phyloP scores from a whole-genome alignment of 2,113 vertebrate genomes.

The Cavia porcellus region DNA sequence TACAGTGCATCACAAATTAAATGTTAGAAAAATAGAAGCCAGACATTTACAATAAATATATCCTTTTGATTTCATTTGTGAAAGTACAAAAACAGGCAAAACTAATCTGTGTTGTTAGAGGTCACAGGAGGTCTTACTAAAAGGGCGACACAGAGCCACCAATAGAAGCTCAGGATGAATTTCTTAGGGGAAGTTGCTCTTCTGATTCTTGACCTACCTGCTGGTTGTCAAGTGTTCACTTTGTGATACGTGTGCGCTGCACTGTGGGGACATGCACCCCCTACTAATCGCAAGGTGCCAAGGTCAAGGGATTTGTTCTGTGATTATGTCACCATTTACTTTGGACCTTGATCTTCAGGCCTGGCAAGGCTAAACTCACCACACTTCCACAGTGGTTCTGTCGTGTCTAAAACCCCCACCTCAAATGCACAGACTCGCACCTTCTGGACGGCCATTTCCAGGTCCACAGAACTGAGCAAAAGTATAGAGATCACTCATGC shows the following conservation, averaged over 20 bases:
- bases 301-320: background rate
- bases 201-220: background rate
- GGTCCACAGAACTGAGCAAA: background rate
- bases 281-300: background rate
- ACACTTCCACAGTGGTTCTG: background rate
- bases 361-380: background rate
- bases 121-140: background rate
- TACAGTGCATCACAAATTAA: background rate
- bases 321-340: background rate
- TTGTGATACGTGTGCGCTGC: background rate
- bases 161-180: rapidly evolving
- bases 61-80: background rate
- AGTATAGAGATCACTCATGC: background rate
- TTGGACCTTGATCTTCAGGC: background rate
- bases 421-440: too few species aligned
- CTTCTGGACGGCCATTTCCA: background rate
- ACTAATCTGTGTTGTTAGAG: background rate
- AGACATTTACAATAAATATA: background rate
- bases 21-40: background rate
- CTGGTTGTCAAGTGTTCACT: background rate
- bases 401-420: background rate
- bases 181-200: background rate
- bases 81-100: background rate
- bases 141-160: background rate
- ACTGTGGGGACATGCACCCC: background rate